phyloP scores from a whole-genome alignment of 2,797 vertebrate species.

The Serranus cabrilla region DNA sequence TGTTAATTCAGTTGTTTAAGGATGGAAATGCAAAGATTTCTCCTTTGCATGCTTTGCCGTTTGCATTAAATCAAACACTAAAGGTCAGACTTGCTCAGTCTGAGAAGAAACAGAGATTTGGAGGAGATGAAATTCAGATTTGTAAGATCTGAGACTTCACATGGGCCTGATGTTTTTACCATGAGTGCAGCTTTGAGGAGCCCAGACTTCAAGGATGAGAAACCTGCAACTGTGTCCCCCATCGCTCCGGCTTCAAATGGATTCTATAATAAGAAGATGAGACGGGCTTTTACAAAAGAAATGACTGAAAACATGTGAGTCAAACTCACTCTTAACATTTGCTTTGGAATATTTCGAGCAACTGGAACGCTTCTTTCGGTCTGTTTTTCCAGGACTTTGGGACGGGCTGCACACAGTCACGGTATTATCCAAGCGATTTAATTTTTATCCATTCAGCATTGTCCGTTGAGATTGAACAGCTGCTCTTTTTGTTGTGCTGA shows the following conservation, averaged over 20 bases:
- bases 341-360: constrained; percentile 19
- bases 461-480: constrained; percentile 41
- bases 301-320: constrained; percentile 28
- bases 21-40: neutral
- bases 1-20: neutral
- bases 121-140: neutral
- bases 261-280: constrained; percentile 52
- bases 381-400: neutral
- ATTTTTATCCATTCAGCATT: constrained; percentile 1
- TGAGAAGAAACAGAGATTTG: constrained; percentile 1
- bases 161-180: constrained; percentile 21
- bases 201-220: constrained; percentile 25
- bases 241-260: constrained; percentile 29
- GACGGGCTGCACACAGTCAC: neutral
- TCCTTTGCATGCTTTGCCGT: neutral
- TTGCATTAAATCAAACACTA: neutral
- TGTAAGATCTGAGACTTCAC: constrained; percentile 7
- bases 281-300: neutral
- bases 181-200: constrained; percentile 11
- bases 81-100: neutral
- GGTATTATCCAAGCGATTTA: neutral
- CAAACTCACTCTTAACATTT: neutral
- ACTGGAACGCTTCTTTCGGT: neutral
- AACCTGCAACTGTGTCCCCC: constrained; percentile 15
- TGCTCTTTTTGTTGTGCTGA: constrained; percentile 33